Base-by-base conservation (phyloP, 2,113 vertebrate species). In the Sinocyclocheilus maitianheensis region DNA sequence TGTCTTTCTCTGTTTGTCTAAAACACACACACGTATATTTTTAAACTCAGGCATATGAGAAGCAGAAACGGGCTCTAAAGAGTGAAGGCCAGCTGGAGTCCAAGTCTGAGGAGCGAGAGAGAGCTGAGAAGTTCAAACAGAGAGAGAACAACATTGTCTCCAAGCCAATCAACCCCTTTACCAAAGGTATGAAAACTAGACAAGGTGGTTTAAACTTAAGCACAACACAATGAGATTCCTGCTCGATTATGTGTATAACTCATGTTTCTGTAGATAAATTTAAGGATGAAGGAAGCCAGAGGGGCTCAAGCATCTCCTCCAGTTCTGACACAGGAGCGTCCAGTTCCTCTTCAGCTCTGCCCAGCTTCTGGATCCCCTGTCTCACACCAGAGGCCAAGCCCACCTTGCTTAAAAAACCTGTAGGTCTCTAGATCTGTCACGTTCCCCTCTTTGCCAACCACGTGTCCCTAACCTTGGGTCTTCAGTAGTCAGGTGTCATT, bases 331-430 rank as follows among this genome's bases (percentile, higher is more conserved):
- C 69, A 0, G 77, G 79, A 8, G 87, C 72, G 16, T 78, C 91
- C 67, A 75, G 83, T 1, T 91, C 92, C 76, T 88, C 89, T 75
- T 89, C 93, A 65, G 84, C 67, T 51, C 93, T 98, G 76, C 97
- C 97, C 84, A 97, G 97, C 84, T 98, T 98, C 89, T 98, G 97
- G 97, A 95, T 98, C 55, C 97, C 97, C 0, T 96, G 94, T 0
- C 93, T 98, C 81, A 98, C 97, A 0, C 97, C 97, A 0, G 96
- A 97, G 87, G 95, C 97, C 37, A 98, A 98, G 74, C 94, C 96
- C 80, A 94, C 96, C 1, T 87, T 93, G 16, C 74, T 98, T 40
- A 96, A 95, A 89, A 98, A 97, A 90, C 97, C 97, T 3, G 97
- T 97, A 88, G 94, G 96, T 89, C 3, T 34, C 7, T 14, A 75